Evolutionary conservation across 1,140 invertebrate species (phyloP).

Genomic region (Pseudachorutes palmiensis): DNA sequence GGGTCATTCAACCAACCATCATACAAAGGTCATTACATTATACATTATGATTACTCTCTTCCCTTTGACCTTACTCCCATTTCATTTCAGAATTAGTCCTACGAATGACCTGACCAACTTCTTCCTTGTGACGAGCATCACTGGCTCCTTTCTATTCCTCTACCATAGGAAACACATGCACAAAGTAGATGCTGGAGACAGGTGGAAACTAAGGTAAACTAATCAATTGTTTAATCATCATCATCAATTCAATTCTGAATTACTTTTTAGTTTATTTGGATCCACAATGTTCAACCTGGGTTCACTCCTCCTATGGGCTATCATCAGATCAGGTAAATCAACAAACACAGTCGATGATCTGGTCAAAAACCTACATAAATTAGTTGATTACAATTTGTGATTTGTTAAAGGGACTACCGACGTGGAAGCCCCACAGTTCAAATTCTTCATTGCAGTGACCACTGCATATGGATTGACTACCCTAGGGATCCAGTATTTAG

Average conservation of each 20-base stretch:
- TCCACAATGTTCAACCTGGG: conserved; percentile 26
- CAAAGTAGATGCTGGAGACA: not conserved
- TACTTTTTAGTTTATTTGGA: conserved; percentile 17
- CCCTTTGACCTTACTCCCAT: not conserved
- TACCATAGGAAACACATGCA: conserved; percentile 23
- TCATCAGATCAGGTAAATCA: conserved; percentile 18
- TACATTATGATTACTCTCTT: not conserved
- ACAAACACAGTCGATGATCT: not conserved
- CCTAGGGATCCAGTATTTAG: not conserved
- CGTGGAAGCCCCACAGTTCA: conserved; percentile 15
- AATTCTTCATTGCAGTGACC: conserved; percentile 2
- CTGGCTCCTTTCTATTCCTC: conserved; percentile 13
- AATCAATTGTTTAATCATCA: not conserved
- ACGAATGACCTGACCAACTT: conserved; percentile 17
- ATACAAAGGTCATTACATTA: not conserved
- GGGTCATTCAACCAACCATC: conserved; percentile 10
- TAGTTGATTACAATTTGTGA: not conserved
- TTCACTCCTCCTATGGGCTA: conserved; percentile 23
- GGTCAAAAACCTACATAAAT: no score
- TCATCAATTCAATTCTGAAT: not conserved
- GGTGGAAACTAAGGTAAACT: conserved; percentile 8
- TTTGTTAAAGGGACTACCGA: not conserved
- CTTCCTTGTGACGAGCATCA: conserved; percentile 9
- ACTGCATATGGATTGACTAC: conserved; percentile 6
- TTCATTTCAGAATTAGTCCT: conserved; percentile 10